Conservation (phyloP, 2,113 vertebrate genomes). For the Apodemus speciosus region DNA sequence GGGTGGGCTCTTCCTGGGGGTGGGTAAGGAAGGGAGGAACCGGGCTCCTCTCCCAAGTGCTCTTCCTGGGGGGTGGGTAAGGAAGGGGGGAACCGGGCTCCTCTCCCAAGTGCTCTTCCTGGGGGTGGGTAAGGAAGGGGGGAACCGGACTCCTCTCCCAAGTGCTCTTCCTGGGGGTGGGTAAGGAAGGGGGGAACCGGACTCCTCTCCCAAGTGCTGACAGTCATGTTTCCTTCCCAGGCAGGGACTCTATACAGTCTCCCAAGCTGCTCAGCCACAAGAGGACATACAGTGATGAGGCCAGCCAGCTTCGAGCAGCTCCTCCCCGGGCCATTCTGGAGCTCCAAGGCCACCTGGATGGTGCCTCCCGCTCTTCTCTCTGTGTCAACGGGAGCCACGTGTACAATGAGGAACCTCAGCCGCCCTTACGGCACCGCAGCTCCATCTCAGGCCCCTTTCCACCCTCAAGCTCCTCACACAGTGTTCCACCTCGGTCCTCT, state of each 20-base stretch:
- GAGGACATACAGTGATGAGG: conserved; percentile 90
- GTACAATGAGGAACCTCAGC: conserved; percentile 82
- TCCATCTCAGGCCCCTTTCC: conserved; percentile 83
- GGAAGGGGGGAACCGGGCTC: neutral
- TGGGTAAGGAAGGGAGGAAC: neutral
- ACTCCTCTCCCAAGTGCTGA: rapidly evolving
- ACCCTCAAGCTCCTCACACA: conserved; percentile 86
- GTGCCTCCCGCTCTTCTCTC: conserved; percentile 87
- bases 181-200: neutral
- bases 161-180: no score
- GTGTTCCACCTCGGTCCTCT: conserved; percentile 73
- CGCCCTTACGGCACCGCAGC: conserved; percentile 79
- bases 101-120: no score
- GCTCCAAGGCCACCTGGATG: conserved; percentile 86
- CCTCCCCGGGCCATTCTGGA: conserved; percentile 83
- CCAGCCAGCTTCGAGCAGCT: conserved; percentile 84
- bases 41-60: rapidly evolving
- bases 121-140: neutral
- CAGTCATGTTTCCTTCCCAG: conserved; percentile 58
- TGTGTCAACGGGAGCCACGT: conserved; percentile 94
- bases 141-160: no score
- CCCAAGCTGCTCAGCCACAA: conserved; percentile 89
- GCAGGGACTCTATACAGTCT: conserved; percentile 83
- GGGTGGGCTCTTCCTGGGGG: neutral
- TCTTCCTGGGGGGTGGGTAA: no score